Evolutionary conservation across 1,140 invertebrate species (phyloP), one percentile per base, ranked within the genome.

Genomic region (Apis florea): DNA sequence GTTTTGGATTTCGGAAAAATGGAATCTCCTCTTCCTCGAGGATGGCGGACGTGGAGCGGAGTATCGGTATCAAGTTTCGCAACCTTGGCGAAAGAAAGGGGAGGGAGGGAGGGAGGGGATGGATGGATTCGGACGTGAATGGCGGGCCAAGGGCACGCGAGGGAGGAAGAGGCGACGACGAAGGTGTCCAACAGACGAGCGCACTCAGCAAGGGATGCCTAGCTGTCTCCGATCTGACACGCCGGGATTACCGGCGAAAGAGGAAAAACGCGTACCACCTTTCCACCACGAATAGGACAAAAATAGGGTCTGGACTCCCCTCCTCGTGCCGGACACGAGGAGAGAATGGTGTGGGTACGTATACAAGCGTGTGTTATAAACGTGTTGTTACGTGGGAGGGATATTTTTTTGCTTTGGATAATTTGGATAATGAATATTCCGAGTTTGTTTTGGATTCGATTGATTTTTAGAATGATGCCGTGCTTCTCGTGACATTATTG

Each of bases 221-320:
- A 66, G 79, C 82, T 82, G 83, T 89, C 84, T 87, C 81, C 88
- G 84, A 89, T 90, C 89, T 89, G 89, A 90, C 89, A 85, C 87
- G 85, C 67, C 80, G 83, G 86, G 89, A 90, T 90, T 90, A 89
- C 83, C 82, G 83, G 81, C 79, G 79, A 86, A 88, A 90, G 87
- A 88, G 88, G 84, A 87, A 90, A 90, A 86, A 83, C 86, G 74
- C 86, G 85, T 87, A 87, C 71, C 71, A 61, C 67, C 79, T 73
- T 82, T 85, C 82, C n/a, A 31, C 68, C 67, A 61, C 78, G 71
- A 84, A 89, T 86, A 82, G 86, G 5, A 67, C 74, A 78, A 88
- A 81, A 89, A 85, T 86, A 87, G 74, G 80, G 76, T 82, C 64
- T 69, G 17, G 9, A 9, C 71, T 83, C 15, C 71, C 80, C 15